Conservation (phyloP, 2,113 vertebrate genomes). For the Tyrannus savana region DNA sequence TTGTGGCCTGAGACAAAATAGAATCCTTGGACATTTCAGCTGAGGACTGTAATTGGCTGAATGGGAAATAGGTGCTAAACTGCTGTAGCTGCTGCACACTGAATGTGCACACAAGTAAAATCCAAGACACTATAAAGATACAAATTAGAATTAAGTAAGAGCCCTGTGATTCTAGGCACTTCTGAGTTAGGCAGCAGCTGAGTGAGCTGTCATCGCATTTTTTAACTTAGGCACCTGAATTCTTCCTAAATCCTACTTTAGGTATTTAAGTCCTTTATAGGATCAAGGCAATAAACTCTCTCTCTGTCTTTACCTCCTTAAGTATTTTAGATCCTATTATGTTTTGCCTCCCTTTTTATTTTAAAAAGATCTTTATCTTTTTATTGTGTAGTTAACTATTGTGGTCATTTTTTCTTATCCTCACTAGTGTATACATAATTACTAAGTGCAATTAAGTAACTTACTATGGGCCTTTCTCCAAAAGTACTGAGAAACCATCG, state of each 20-base stretch:
- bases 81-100: neutral
- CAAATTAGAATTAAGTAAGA: neutral
- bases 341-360: slow-evolving; percentile 24
- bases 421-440: neutral
- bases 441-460: neutral
- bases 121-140: neutral
- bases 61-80: neutral
- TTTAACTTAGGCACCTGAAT: neutral
- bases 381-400: neutral
- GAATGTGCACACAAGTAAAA: neutral
- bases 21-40: neutral
- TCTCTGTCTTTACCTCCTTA: neutral
- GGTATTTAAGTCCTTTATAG: neutral
- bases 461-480: neutral
- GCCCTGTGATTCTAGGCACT: neutral
- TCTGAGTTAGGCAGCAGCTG: neutral
- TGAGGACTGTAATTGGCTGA: neutral
- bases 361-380: slow-evolving; percentile 7
- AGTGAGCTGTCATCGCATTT: neutral
- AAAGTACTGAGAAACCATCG: neutral
- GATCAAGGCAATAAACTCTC: slow-evolving; percentile 19
- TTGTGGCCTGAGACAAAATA: neutral
- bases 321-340: slow-evolving; percentile 44
- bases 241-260: slow-evolving; percentile 23
- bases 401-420: neutral